These are phyloP conservation scores for Rhinichthys osculus DNA, from an alignment of 2,797 vertebrate genomes.

Conservation along the genomic window DNA sequence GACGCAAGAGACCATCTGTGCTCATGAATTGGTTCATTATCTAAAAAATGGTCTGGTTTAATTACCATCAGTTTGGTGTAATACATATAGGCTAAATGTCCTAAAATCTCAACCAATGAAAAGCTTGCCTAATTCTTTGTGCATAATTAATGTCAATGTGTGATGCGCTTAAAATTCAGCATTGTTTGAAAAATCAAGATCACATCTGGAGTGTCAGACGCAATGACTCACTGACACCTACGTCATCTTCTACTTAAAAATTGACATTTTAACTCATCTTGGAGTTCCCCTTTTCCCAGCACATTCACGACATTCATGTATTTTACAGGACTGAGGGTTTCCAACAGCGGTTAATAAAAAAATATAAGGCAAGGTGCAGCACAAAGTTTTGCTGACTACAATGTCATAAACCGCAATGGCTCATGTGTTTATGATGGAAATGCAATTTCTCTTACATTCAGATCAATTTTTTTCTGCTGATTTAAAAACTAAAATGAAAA, in stretches of 20 bases:
- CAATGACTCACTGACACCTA: slow-evolving; percentile 47
- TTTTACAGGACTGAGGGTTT: background rate
- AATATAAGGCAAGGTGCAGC: slow-evolving; percentile 8
- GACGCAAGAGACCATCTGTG: slow-evolving; percentile 14
- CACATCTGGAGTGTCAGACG: background rate
- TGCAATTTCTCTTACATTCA: slow-evolving; percentile 10
- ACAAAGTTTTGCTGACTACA: slow-evolving; percentile 20
- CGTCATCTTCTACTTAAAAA: background rate
- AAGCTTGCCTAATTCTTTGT: background rate
- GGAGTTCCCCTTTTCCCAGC: slow-evolving; percentile 48
- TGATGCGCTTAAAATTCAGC: background rate
- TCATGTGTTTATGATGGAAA: slow-evolving; percentile 14
- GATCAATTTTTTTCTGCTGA: background rate
- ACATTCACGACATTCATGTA: background rate
- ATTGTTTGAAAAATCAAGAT: background rate
- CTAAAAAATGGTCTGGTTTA: background rate
- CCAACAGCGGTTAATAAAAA: slow-evolving; percentile 3
- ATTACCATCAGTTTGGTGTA: background rate
- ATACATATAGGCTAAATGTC: background rate
- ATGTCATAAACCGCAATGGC: background rate
- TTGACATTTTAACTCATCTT: slow-evolving; percentile 20
- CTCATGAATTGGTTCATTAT: slow-evolving; percentile 11
- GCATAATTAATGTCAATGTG: background rate
- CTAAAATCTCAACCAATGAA: background rate
- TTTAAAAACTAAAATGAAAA: slow-evolving; percentile 15